These are phyloP conservation scores for Platygyra sinensis DNA, from an alignment of 64 coral and sea anemone species.

Conservation along the genomic window DNA sequence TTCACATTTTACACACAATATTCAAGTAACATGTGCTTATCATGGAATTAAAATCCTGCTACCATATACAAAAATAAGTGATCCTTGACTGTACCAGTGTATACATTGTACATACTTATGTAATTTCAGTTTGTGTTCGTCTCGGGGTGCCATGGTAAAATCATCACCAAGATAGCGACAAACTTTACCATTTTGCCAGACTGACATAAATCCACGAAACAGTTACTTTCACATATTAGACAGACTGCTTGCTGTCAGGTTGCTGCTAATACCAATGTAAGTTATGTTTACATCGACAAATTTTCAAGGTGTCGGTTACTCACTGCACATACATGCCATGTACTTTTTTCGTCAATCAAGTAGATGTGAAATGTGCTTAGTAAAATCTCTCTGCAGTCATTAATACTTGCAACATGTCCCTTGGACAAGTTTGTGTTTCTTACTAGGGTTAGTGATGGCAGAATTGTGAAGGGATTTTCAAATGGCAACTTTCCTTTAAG, in stretches of 20 bases:
- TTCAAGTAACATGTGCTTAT: too few species aligned
- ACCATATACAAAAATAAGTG: not conserved
- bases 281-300: too few species aligned
- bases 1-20: too few species aligned
- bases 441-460: conserved; percentile 91
- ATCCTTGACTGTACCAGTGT: not conserved
- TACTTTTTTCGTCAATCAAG: too few species aligned
- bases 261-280: not conserved
- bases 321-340: too few species aligned
- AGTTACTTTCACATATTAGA: not conserved
- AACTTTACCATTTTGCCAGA: conserved; percentile 5
- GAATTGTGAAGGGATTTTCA: conserved; percentile 94
- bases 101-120: not conserved
- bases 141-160: not conserved
- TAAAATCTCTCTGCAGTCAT: too few species aligned
- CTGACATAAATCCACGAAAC: conserved; percentile 9
- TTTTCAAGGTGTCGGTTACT: too few species aligned
- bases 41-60: not conserved
- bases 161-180: conserved; percentile 12
- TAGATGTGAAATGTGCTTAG: too few species aligned
- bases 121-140: conserved; percentile 11
- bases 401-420: too few species aligned
- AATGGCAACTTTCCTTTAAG: conserved; percentile 90
- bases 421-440: not conserved
- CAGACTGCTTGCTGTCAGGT: not conserved